These are phyloP conservation scores for Araneus ventricosus DNA, from an alignment of 1,140 invertebrate genomes.

Conservation along the genomic window DNA sequence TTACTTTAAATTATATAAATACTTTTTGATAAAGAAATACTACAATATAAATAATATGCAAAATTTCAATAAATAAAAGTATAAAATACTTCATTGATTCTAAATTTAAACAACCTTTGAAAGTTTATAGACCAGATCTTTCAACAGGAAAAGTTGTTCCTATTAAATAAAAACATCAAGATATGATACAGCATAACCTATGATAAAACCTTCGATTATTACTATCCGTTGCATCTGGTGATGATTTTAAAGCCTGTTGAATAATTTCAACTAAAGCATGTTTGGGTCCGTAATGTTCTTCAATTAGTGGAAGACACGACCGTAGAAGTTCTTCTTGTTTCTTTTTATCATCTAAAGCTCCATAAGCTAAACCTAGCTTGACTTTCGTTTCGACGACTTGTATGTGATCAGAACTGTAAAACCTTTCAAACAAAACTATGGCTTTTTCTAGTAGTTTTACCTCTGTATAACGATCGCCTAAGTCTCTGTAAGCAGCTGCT, in stretches of 20 bases:
- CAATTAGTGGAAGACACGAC: constrained; percentile 16
- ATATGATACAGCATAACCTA: no score
- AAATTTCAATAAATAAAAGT: no score
- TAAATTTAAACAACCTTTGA: no score
- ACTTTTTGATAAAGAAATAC: no score
- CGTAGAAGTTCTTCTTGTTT: constrained; percentile 21
- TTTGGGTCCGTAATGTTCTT: constrained; percentile 51
- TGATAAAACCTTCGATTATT: neutral
- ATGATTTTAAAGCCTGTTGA: neutral
- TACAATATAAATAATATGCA: no score
- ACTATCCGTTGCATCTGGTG: neutral
- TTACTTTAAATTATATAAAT: no score
- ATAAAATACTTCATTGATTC: no score
- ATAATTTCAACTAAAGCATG: neutral
- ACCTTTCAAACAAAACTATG: neutral
- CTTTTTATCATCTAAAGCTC: neutral
- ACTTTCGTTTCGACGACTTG: constrained; percentile 33
- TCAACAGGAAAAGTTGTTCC: no score
- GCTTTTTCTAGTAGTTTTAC: constrained; percentile 42
- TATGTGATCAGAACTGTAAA: constrained; percentile 52
- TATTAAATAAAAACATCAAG: no score
- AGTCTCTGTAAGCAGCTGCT: constrained; percentile 48
- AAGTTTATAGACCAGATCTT: no score
- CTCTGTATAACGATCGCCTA: constrained; percentile 27
- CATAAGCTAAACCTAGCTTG: constrained; percentile 55